Percentiles rank a stretch among this genome's conserved stretches.
These are phyloP conservation scores for Chydorus sphaericus DNA, from an alignment of 2,888 invertebrate species.

Conservation along the genomic window DNA sequence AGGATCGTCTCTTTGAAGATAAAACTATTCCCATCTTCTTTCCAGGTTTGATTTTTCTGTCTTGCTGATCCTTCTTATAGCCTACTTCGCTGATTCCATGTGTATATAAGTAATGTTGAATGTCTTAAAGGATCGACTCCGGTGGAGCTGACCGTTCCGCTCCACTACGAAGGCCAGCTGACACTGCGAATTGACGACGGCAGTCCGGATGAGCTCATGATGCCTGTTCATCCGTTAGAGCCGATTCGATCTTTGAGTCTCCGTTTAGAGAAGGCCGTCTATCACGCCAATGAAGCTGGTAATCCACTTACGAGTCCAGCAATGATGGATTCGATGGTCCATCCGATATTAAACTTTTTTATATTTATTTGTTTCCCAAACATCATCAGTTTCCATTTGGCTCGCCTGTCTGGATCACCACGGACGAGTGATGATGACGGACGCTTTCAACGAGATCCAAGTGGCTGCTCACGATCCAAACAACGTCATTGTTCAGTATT, in stretches of 20 bases:
- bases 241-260: not conserved
- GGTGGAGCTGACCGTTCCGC: not conserved
- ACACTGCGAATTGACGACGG: not conserved
- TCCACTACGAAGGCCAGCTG: not conserved
- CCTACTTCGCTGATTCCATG: too few species aligned
- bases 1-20: not conserved
- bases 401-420: not conserved
- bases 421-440: not conserved
- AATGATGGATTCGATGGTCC: too few species aligned
- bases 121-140: not conserved
- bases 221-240: conserved; percentile 3
- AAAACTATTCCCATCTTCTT: too few species aligned
- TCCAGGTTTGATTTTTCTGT: too few species aligned
- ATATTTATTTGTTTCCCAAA: not conserved
- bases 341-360: not conserved
- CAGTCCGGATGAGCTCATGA: not conserved
- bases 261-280: not conserved
- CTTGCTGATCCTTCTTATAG: too few species aligned
- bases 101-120: too few species aligned
- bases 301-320: too few species aligned
- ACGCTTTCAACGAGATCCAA: not conserved
- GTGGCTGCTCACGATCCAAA: conserved; percentile 3
- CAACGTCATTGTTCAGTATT: conserved; percentile 1
- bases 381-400: not conserved
- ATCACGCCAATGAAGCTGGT: not conserved